phyloP scores from a whole-genome alignment of 2,888 invertebrate species.

The Acanthosepion esculentum region DNA sequence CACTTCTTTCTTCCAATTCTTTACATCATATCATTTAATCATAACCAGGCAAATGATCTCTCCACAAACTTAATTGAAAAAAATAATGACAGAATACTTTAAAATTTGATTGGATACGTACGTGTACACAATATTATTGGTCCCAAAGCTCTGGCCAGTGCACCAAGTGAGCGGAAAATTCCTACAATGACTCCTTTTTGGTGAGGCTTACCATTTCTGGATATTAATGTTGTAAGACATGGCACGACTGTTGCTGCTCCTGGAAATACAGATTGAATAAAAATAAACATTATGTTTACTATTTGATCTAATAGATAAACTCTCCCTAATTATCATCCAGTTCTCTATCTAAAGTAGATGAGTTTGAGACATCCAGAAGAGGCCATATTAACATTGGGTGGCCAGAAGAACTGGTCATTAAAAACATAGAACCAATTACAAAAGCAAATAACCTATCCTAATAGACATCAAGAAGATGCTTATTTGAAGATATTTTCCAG shows the following conservation, averaged over 20 bases:
- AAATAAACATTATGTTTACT: neutral
- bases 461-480: too few relatives aligned
- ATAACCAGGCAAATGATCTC: too few relatives aligned
- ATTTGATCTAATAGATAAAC: neutral
- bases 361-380: too few relatives aligned
- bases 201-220: constrained; percentile 83
- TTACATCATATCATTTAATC: too few relatives aligned
- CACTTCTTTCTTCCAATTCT: too few relatives aligned
- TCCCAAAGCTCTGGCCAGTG: constrained; percentile 92
- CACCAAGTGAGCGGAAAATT: constrained; percentile 93
- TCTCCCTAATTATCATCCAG: too few relatives aligned
- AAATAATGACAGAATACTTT: neutral
- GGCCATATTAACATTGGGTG: too few relatives aligned
- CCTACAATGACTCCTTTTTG: constrained; percentile 95
- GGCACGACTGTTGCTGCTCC: constrained; percentile 89
- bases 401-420: too few relatives aligned
- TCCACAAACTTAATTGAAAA: too few relatives aligned
- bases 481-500: too few relatives aligned
- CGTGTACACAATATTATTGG: constrained; percentile 90
- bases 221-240: constrained; percentile 93
- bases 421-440: too few relatives aligned
- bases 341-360: neutral
- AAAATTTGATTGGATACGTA: constrained; percentile 72
- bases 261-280: constrained; percentile 57
- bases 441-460: too few relatives aligned